These are phyloP conservation scores for Lycodopsis pacificus DNA, from an alignment of 2,797 vertebrate species.

Conservation along the genomic window DNA sequence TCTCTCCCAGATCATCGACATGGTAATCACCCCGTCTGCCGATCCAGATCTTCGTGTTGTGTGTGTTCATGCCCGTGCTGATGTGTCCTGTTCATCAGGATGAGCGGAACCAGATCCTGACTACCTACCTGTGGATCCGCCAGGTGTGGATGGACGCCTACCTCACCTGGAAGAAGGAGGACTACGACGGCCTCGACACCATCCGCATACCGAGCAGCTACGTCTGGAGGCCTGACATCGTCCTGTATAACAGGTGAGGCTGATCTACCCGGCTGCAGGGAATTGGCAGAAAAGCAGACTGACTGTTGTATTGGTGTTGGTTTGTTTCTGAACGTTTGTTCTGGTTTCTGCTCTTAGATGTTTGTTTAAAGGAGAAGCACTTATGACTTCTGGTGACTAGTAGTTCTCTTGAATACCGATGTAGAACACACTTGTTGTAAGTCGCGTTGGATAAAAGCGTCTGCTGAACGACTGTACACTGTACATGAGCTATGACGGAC, in stretches of 20 bases:
- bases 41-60: neutral
- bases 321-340: too few relatives aligned
- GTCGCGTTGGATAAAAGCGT: too few relatives aligned
- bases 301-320: too few relatives aligned
- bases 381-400: too few relatives aligned
- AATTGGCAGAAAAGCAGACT: neutral
- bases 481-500: neutral
- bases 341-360: too few relatives aligned
- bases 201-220: conserved; percentile 92
- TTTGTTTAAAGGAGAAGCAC: too few relatives aligned
- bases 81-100: conserved; percentile 80
- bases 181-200: conserved; percentile 89
- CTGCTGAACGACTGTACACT: too few relatives aligned
- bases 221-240: conserved; percentile 92
- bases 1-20: conserved; percentile 93
- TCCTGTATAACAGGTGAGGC: conserved; percentile 90
- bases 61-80: neutral
- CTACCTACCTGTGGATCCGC: conserved; percentile 92
- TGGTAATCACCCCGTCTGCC: conserved; percentile 77
- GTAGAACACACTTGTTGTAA: too few relatives aligned
- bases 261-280: neutral
- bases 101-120: conserved; percentile 93
- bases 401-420: too few relatives aligned
- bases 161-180: conserved; percentile 89
- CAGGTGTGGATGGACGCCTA: conserved; percentile 92